phyloP scores from a whole-genome alignment of 2,113 vertebrate species.

The Heloderma charlesbogerti region DNA sequence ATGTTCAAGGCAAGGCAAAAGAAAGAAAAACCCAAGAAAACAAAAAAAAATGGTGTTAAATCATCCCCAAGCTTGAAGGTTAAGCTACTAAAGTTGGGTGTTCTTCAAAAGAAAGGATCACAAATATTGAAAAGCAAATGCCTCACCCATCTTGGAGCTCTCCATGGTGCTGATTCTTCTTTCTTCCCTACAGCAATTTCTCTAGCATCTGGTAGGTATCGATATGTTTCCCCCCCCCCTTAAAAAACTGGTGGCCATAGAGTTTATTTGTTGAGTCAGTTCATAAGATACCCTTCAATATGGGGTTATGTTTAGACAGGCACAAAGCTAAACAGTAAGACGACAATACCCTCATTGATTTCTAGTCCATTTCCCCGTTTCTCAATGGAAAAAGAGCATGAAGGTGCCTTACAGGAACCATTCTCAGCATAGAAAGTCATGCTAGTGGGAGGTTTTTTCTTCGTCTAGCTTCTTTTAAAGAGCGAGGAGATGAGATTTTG shows the following conservation, averaged over 20 bases:
- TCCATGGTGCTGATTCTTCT: not conserved
- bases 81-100: not conserved
- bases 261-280: not conserved
- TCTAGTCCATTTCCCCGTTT: not conserved
- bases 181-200: not conserved
- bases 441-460: not conserved
- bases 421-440: too few relatives aligned
- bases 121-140: not conserved
- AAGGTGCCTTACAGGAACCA: too few relatives aligned
- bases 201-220: not conserved
- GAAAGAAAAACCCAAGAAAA: not conserved
- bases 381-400: not conserved
- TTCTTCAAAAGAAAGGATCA: not conserved
- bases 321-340: not conserved
- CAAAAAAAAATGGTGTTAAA: not conserved
- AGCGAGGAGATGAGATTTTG: not conserved
- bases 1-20: not conserved
- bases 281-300: not conserved
- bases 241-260: too few relatives aligned
- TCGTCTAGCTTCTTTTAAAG: not conserved
- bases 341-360: not conserved
- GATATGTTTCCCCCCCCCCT: rapidly evolving
- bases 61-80: not conserved
- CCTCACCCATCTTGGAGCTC: not conserved
- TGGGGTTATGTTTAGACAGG: not conserved